Evolutionary conservation across 2,113 vertebrate species (phyloP), one percentile per base, ranked within the genome.

Genomic region (Vulpes lagopus): DNA sequence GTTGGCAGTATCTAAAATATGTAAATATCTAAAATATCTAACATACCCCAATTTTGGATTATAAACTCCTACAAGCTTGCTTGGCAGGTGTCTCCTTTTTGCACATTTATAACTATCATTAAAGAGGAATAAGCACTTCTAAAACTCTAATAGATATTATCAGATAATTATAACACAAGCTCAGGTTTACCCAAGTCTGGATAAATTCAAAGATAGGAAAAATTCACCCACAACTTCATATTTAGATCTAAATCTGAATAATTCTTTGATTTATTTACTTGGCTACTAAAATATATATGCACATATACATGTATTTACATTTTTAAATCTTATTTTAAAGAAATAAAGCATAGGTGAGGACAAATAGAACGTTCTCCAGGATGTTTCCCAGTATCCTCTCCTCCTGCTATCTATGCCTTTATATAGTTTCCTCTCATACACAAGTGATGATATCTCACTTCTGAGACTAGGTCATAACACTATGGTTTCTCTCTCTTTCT

Each of bases 161-260:
- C 53, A 80, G 51, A 73, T 55, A 88, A 94, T 78, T 74, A 84
- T 8, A 51, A 81, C 51, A 91, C 1, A 91, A 32, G 2, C n/a
- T 86, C 38, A 82, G 81, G 27, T 82, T 93, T 90, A 43, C 19
- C 60, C 25, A 91, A 43, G 32, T 92, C 23, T 49, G 8, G n/a
- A 69, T 90, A 89, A 78, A 97, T 55, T 92, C n/a, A 89, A 91
- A 92, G 55, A 94, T 0, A 62, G 67, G 19, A 84, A 69, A 82
- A 92, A 88, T 57, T 81, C n/a, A 9, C 43, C 11, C 35, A 8
- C 0, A 25, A 62, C 62, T 65, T 38, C 79, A 43, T 17, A 30
- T 74, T 11, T 25, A 83, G 23, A 15, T 30, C 10, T 43, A 94
- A 89, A 55, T 25, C 22, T 82, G 78, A 71, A 11, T 32, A 78